These are phyloP conservation scores for Capromys pilorides DNA, from an alignment of 2,797 vertebrate genomes.

Conservation along the genomic window DNA sequence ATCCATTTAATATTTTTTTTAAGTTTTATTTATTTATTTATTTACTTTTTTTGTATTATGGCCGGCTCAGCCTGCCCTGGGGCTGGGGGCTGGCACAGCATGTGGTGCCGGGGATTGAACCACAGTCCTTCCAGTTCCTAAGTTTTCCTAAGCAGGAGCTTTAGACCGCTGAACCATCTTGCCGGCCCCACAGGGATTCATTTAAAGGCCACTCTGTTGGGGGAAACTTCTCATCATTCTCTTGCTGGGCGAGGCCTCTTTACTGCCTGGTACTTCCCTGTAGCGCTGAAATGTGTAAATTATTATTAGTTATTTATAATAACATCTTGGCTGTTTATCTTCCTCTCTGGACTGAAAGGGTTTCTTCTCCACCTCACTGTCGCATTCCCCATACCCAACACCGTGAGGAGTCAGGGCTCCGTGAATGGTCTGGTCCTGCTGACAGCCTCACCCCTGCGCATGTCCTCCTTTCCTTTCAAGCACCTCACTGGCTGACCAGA, in stretches of 20 bases:
- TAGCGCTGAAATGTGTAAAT: not conserved
- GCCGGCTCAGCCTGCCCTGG: too few species aligned
- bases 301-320: not conserved
- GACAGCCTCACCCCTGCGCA: not conserved
- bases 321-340: constrained; percentile 1
- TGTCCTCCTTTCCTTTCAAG: not conserved
- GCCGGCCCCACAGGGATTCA: not conserved
- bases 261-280: not conserved
- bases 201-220: not conserved
- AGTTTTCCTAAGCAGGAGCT: too few species aligned
- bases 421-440: not conserved
- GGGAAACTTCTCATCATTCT: not conserved
- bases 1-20: not conserved
- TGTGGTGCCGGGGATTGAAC: too few species aligned
- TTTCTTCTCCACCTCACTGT: not conserved
- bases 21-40: too few species aligned
- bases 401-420: not conserved
- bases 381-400: not conserved
- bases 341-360: not conserved
- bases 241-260: not conserved
- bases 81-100: too few species aligned
- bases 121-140: too few species aligned
- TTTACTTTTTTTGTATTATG: too few species aligned
- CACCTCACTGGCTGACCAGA: not conserved
- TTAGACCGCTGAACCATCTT: too few species aligned